Conservation (phyloP, 2,888 invertebrate species). For the Caenorhabditis drosophilae region DNA sequence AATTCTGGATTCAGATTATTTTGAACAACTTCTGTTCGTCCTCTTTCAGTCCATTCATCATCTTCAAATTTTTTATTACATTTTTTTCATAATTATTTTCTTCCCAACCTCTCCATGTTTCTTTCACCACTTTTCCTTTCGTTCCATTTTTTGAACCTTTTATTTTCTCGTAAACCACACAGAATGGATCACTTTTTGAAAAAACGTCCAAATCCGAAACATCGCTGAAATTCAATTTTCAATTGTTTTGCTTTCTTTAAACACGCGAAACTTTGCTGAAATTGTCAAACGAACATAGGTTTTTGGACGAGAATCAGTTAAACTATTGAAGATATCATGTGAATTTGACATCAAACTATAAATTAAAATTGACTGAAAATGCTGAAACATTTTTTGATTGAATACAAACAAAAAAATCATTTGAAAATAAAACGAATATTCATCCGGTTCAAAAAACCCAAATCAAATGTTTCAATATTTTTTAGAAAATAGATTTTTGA, state of each 20-base stretch:
- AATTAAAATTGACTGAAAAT: too few species aligned
- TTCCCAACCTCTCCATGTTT: not conserved
- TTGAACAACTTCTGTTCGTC: constrained; percentile 62
- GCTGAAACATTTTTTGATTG: too few species aligned
- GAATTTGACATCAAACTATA: not conserved
- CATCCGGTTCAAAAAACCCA: not conserved
- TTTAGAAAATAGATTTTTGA: too few species aligned
- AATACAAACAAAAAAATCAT: too few species aligned
- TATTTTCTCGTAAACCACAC: constrained; percentile 49
- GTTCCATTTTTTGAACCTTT: constrained; percentile 12
- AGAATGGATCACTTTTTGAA: constrained; percentile 67
- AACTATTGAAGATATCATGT: not conserved
- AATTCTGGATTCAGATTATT: constrained; percentile 65
- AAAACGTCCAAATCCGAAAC: constrained; percentile 62
- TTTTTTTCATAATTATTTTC: not conserved
- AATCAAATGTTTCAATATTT: not conserved
- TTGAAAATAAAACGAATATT: too few species aligned
- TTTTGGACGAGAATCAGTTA: constrained; percentile 16
- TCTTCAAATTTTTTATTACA: constrained; percentile 5
- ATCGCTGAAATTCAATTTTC: constrained; percentile 44
- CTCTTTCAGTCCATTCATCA: constrained; percentile 51
- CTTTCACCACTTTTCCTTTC: not conserved
- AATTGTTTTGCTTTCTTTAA: not conserved
- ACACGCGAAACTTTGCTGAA: constrained; percentile 22
- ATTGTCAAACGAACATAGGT: constrained; percentile 26